Evolutionary conservation across 2,888 invertebrate species (phyloP).

Genomic region (Podabrus alpinus): DNA sequence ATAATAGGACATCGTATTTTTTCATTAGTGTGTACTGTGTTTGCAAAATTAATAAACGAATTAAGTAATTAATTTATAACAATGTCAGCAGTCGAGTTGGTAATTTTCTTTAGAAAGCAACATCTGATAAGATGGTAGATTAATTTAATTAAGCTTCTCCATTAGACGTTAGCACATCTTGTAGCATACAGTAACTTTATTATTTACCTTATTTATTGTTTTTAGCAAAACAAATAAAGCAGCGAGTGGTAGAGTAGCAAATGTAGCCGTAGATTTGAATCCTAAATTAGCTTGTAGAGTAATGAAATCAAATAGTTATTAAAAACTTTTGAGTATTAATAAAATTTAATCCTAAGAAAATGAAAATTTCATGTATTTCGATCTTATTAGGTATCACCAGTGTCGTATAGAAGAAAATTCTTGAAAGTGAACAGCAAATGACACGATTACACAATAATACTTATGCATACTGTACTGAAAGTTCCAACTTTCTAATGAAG

Average conservation of each 20-base stretch:
- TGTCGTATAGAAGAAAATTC: no score
- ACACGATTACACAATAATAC: no score
- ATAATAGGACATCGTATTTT: neutral
- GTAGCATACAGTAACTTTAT: neutral
- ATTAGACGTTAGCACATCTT: neutral
- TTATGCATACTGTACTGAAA: no score
- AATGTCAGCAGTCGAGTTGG: neutral
- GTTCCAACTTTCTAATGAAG: no score
- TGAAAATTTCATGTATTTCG: neutral
- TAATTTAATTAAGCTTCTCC: neutral
- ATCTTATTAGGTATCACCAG: neutral
- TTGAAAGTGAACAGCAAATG: no score
- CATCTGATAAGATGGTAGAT: neutral
- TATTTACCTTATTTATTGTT: neutral
- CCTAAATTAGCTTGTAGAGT: neutral
- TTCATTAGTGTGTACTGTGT: neutral
- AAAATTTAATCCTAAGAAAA: no score
- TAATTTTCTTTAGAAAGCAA: neutral
- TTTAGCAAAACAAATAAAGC: neutral
- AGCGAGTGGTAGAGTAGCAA: neutral
- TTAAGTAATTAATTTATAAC: neutral
- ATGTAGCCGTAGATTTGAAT: neutral
- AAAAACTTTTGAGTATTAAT: no score
- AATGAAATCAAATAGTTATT: neutral
- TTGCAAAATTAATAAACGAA: neutral